Evolutionary conservation across 2,113 vertebrate species (phyloP).

Genomic region (Irena cyanogastra): DNA sequence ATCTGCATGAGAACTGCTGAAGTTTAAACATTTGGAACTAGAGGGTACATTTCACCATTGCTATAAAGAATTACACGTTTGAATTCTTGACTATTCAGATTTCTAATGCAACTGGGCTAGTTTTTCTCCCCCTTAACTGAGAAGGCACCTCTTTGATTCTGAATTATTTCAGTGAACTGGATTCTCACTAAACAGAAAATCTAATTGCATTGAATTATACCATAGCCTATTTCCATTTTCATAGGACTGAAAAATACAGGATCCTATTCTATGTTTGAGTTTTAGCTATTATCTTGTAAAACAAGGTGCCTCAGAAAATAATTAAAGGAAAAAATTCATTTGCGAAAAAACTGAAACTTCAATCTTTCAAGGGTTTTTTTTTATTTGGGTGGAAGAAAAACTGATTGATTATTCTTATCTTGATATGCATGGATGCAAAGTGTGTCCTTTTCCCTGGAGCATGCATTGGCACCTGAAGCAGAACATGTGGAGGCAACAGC

Average conservation of each 20-base stretch:
- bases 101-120: neutral
- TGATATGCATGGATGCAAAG: slow-evolving; percentile 26
- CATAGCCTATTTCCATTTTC: neutral
- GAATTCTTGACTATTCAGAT: neutral
- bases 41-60: neutral
- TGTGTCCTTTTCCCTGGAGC: slow-evolving; percentile 9
- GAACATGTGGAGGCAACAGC: slow-evolving; percentile 49
- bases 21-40: slow-evolving; percentile 50
- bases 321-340: neutral
- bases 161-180: neutral
- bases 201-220: neutral
- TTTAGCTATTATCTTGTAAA: neutral
- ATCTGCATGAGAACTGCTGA: slow-evolving; percentile 58
- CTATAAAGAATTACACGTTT: neutral
- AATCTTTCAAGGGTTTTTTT: neutral
- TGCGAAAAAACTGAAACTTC: neutral
- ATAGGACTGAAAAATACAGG: neutral
- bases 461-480: slow-evolving; percentile 19
- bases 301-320: neutral
- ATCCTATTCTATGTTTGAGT: neutral
- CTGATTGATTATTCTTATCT: slow-evolving; percentile 13
- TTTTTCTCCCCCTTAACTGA: neutral
- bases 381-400: neutral
- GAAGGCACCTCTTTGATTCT: neutral
- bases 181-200: slow-evolving; percentile 9